Base-by-base conservation (phyloP, 2,888 invertebrate species). In the Mesoligia furuncula region DNA sequence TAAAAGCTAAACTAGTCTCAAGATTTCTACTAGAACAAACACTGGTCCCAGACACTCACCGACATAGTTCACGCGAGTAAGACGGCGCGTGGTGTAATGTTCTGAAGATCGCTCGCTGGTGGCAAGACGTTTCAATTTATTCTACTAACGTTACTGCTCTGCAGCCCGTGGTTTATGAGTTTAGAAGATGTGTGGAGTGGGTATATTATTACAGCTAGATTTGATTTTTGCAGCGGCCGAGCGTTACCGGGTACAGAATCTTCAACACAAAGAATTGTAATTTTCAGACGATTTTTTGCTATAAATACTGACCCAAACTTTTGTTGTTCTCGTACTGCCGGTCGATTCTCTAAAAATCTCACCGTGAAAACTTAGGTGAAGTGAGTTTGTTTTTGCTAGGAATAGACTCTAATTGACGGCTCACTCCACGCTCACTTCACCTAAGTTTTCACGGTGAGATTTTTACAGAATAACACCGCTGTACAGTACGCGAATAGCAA, bases 121-220 rank as follows among this genome's bases (percentile, higher is more conserved):
- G 78, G 78, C 59, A 74, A 85, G 85, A 83, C 81, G 85, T 80
- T 83, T 80, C 85, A 87, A 87, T 87, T 88, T 87, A 87, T 87
- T 77, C 76, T 81, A 68, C 77, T 75, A 74, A 77, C 81, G 81
- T 83, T 81, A 77, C 80, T 57, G 74, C 82, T 78, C 75, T 71
- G 45, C 31, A 78, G 73, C 42, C 27, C 24, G 20, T 13, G 9
- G 39, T 11, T 2, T 0, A 5, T 0, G 61, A 81, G n/a, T 42
- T 24, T 8, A 13, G 57, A 75, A 81, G 36, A 20, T 24, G 4
- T 6, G 5, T 74, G 71, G 78, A 86, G 57, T 0, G 8, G 83
- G 61, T 42, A 68, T 67, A 36, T 68, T 27, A 27, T 9, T 5
- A 31, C 17, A 31, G 17, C 9, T 9, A 17, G 17, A 9, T 61